These are phyloP conservation scores for Steatornis caripensis DNA, from an alignment of 2,113 vertebrate species.

Conservation along the genomic window DNA sequence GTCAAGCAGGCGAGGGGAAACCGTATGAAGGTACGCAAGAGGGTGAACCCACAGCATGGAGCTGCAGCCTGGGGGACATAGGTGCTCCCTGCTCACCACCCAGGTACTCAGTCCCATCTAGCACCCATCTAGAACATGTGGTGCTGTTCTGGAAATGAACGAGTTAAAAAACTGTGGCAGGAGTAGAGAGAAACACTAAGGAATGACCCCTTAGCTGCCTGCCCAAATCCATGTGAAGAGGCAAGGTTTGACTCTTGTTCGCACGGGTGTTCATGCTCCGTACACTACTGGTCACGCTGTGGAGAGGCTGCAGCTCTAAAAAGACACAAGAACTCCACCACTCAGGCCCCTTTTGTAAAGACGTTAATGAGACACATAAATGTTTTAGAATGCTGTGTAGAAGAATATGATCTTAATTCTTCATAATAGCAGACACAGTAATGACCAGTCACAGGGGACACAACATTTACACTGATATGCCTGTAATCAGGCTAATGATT, in stretches of 20 bases:
- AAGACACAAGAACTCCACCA: not conserved
- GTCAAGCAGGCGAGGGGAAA: not conserved
- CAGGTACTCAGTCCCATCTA: not conserved
- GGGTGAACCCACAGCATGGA: not conserved
- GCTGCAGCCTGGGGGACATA: not conserved
- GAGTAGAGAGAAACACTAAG: not conserved
- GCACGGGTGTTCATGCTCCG: fast-evolving
- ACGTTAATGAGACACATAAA: not conserved
- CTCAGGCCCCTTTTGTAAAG: not conserved
- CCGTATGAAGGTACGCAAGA: fast-evolving
- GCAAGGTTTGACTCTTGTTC: not conserved
- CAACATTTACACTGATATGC: not conserved
- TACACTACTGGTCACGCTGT: not conserved
- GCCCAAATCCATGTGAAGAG: not conserved
- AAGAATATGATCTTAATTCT: not conserved
- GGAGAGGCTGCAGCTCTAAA: not conserved
- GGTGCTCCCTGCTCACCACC: not conserved
- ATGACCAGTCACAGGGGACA: not conserved
- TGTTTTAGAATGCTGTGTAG: not conserved
- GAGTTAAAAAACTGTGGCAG: not conserved
- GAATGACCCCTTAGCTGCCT: not conserved
- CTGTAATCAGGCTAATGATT: constrained; percentile 6
- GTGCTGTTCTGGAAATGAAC: not conserved
- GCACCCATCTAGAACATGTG: not conserved
- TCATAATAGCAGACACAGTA: not conserved